phyloP scores from a whole-genome alignment of 2,113 vertebrate genomes.

The Entelurus aequoreus region DNA sequence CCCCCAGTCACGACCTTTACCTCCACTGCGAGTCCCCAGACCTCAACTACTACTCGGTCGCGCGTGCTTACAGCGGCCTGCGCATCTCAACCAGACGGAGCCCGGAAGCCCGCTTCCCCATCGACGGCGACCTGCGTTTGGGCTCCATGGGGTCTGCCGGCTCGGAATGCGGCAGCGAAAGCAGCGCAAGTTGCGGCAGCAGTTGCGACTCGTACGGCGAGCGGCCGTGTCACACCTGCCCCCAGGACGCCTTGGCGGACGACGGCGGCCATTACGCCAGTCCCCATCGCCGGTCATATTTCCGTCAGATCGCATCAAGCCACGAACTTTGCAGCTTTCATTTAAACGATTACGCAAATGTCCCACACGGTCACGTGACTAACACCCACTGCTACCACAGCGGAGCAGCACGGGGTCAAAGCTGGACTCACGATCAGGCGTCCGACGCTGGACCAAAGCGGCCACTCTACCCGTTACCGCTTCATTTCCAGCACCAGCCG shows the following conservation, averaged over 20 bases:
- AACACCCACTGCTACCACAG: slow-evolving; percentile 77
- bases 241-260: slow-evolving; percentile 79
- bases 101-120: slow-evolving; percentile 82
- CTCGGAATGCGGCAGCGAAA: slow-evolving; percentile 93
- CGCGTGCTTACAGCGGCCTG: slow-evolving; percentile 82
- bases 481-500: slow-evolving; percentile 80
- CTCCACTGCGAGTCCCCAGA: slow-evolving; percentile 93
- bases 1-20: slow-evolving; percentile 82
- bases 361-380: slow-evolving; percentile 74
- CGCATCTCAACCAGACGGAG: slow-evolving; percentile 80
- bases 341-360: slow-evolving; percentile 68
- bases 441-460: slow-evolving; percentile 81
- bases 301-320: slow-evolving; percentile 65
- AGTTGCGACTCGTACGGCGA: slow-evolving; percentile 85
- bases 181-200: slow-evolving; percentile 86
- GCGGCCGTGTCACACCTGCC: slow-evolving; percentile 77
- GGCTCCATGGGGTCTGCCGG: slow-evolving; percentile 83
- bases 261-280: slow-evolving; percentile 78
- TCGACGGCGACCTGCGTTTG: slow-evolving; percentile 80
- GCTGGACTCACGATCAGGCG: slow-evolving; percentile 79
- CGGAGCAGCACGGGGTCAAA: slow-evolving; percentile 73
- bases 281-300: slow-evolving; percentile 69
- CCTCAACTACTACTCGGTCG: slow-evolving; percentile 86
- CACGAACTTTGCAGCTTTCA: slow-evolving; percentile 77
- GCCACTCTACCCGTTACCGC: slow-evolving; percentile 77